Evolutionary conservation across 2,888 invertebrate species (phyloP).

Genomic region (Conus canariensis): DNA sequence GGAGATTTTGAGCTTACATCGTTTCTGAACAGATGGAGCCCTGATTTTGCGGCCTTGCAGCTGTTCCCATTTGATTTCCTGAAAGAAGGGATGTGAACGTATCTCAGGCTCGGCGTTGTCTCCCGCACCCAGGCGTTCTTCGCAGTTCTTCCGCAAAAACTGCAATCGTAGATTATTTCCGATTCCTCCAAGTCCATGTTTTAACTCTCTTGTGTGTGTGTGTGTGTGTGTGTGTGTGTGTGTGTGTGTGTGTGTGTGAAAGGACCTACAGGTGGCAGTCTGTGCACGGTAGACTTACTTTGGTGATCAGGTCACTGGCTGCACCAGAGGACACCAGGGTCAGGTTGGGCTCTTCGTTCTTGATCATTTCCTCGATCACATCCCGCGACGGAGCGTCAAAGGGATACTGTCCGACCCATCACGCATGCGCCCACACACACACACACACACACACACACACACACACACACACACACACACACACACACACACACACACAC

Average conservation of each 20-base stretch:
- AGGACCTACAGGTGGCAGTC: too few relatives aligned
- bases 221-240: neutral
- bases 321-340: neutral
- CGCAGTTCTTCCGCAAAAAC: conserved; percentile 22
- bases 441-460: neutral
- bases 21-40: conserved; percentile 31
- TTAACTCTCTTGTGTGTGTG: neutral
- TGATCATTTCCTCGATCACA: neutral
- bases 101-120: neutral
- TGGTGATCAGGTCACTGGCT: neutral
- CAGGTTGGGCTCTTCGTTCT: neutral
- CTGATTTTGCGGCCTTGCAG: neutral
- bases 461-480: neutral
- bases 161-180: neutral
- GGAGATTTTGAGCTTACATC: neutral
- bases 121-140: neutral
- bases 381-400: conserved; percentile 10
- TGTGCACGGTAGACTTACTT: neutral
- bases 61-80: neutral
- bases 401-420: conserved; percentile 6
- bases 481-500: neutral
- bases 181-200: neutral
- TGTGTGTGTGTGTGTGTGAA: conserved; percentile 20
- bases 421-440: neutral
- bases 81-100: conserved; percentile 14